phyloP scores from a whole-genome alignment of 2,888 invertebrate genomes.

The Nebria salina region DNA sequence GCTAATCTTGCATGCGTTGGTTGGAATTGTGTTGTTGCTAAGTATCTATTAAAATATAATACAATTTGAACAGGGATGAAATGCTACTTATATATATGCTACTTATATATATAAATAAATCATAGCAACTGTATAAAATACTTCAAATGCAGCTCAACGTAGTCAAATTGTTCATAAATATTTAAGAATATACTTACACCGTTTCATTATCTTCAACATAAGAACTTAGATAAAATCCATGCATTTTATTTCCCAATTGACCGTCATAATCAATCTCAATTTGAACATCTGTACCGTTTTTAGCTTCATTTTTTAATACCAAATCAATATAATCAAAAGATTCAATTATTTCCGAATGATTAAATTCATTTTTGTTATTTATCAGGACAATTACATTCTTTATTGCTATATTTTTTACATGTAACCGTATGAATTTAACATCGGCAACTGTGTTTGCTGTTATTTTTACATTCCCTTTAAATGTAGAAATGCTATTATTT shows the following conservation, averaged over 20 bases:
- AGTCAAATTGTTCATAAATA: too few species aligned
- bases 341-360: neutral
- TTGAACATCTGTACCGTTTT: slow-evolving; percentile 60
- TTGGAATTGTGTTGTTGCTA: slow-evolving; percentile 76
- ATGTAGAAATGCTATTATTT: slow-evolving; percentile 50
- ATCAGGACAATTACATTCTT: neutral
- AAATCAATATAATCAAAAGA: slow-evolving; percentile 16
- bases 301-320: slow-evolving; percentile 60
- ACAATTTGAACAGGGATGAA: too few species aligned
- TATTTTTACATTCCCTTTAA: slow-evolving; percentile 64
- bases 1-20: slow-evolving; percentile 74
- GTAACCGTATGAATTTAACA: slow-evolving; percentile 62
- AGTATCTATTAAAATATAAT: slow-evolving; percentile 24
- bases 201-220: slow-evolving; percentile 59
- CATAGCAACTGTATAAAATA: too few species aligned
- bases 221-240: slow-evolving; percentile 72
- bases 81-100: too few species aligned
- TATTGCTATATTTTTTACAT: slow-evolving; percentile 56
- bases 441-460: slow-evolving; percentile 56
- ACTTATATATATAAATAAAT: too few species aligned
- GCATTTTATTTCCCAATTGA: slow-evolving; percentile 67
- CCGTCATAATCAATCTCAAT: slow-evolving; percentile 69
- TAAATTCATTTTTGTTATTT: neutral
- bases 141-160: too few species aligned
- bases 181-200: slow-evolving; percentile 29